A percentile compares a stretch with the other conserved stretches of the same genome.
Evolutionary conservation across 2,797 vertebrate species (phyloP).

Genomic region (Nyctibius grandis): DNA sequence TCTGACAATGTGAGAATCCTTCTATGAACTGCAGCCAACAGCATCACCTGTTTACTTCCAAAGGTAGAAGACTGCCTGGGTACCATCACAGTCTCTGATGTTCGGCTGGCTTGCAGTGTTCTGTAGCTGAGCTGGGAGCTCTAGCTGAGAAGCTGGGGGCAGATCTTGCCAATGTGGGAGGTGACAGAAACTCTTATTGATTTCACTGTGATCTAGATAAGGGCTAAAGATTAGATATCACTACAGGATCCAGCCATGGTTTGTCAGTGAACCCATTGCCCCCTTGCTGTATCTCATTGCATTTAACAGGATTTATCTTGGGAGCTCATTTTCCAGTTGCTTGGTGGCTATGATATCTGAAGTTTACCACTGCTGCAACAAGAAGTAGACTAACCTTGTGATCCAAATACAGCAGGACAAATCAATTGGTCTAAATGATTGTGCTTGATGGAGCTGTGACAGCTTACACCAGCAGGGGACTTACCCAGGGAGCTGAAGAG

Average conservation of each 20-base stretch:
- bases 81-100: background rate
- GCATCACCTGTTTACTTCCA: background rate
- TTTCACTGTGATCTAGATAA: background rate
- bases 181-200: background rate
- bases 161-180: background rate
- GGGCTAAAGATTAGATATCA: background rate
- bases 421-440: background rate
- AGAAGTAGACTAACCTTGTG: background rate
- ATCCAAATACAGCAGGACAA: background rate
- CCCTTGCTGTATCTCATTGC: background rate
- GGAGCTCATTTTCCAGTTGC: background rate
- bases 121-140: background rate
- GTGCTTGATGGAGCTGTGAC: background rate
- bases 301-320: background rate
- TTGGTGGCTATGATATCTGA: background rate
- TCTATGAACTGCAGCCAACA: background rate
- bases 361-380: background rate
- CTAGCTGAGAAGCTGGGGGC: background rate
- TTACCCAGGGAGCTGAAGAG: background rate
- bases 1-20: background rate
- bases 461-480: background rate
- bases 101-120: background rate
- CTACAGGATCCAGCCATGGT: background rate
- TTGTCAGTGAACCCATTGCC: background rate
- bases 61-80: background rate